phyloP scores from a whole-genome alignment of 2,888 invertebrate species.

The Drepanosiphum platanoidis region DNA sequence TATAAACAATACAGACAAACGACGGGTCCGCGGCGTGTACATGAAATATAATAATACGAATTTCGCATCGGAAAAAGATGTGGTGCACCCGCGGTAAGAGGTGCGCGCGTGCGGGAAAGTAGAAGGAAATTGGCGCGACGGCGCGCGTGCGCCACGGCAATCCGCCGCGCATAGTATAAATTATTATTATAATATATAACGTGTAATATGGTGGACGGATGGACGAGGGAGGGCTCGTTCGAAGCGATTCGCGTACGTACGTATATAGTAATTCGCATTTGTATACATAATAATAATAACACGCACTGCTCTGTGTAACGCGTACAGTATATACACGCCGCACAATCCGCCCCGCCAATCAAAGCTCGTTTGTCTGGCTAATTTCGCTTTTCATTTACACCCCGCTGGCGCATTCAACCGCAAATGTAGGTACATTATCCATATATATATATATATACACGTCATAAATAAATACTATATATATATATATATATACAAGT shows the following conservation, averaged over 20 bases:
- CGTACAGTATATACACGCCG: not conserved
- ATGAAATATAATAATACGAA: not conserved
- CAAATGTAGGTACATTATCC: too few species aligned
- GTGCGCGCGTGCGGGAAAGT: not conserved
- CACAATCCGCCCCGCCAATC: slow-evolving; percentile 38
- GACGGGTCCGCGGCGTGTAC: not conserved
- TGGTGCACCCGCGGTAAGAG: not conserved
- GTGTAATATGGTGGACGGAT: slow-evolving; percentile 9
- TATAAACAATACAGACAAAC: not conserved
- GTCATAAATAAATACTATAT: too few species aligned
- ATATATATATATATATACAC: not conserved
- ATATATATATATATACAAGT: not conserved
- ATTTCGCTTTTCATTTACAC: slow-evolving; percentile 62
- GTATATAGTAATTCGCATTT: slow-evolving; percentile 31
- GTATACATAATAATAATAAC: slow-evolving; percentile 34
- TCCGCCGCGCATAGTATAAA: not conserved
- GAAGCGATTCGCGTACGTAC: slow-evolving; percentile 17
- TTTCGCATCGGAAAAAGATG: not conserved
- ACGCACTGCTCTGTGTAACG: not conserved
- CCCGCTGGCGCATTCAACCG: slow-evolving; percentile 36
- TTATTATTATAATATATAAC: slow-evolving; percentile 6
- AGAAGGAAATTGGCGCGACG: slow-evolving; percentile 12
- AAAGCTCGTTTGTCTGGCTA: slow-evolving; percentile 58
- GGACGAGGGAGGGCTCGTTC: slow-evolving; percentile 17
- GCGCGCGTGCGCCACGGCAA: not conserved